Base-by-base conservation (phyloP, 2,113 vertebrate genomes). In the Melanerpes formicivorus region DNA sequence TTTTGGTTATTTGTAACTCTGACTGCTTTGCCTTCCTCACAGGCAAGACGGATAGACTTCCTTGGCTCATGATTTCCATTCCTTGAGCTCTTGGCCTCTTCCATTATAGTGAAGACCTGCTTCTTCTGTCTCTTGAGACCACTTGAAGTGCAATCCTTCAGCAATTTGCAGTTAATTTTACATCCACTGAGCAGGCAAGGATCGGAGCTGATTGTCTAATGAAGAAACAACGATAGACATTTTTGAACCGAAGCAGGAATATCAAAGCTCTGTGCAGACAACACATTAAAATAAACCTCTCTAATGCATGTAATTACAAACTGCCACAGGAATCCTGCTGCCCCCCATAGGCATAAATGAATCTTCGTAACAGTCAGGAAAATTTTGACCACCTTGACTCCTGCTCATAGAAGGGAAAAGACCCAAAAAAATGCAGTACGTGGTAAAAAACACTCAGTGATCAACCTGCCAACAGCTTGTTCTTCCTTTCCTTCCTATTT, bases 61-160 rank as follows among this genome's bases (percentile, higher is more conserved):
- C 98, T 97, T 76, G 97, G 92, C 93, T 98, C 98, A 96, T 98
- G 96, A 97, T 97, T 98, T 97, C 97, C 97, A 97, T 98, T 99
- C 90, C 98, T 97, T 88, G 98, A 97, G 97, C 97, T 98, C 97
- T 89, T 97, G 93, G 97, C 96, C 84, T 98, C 98, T 96, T 99
- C 99, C 99, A 99, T 99, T 96, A 97, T 98, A 98, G 87, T 97
- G 92, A 97, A 96, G 96, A 95, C 90, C 95, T 94, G 95, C 86
- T 97, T 97, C 94, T 95, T 95, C 95, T 67, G 81, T 90, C 91
- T 95, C 34, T 95, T 94, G 83, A 91, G 90, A 96, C 95, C 95
- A 77, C 96, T 25, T 97, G 81, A 97, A 96, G 96, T 96, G 96
- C 87, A 96, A 96, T 96, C 97, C 91, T 97, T 93, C 95, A 96